phyloP scores from a whole-genome alignment of 2,113 vertebrate species.

The Ursus arctos region DNA sequence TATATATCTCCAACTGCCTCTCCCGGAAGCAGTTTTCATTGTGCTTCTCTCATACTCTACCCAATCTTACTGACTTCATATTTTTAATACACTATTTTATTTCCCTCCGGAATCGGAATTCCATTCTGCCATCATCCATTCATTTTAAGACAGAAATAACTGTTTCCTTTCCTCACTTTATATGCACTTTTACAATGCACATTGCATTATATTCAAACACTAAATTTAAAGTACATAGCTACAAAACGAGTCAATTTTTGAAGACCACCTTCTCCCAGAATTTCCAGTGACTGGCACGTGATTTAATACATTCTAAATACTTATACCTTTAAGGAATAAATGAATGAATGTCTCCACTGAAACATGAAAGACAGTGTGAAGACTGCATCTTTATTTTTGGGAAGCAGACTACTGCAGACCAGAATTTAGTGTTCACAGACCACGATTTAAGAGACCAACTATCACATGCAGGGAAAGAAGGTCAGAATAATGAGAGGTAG shows the following conservation, averaged over 20 bases:
- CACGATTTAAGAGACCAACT: constrained; percentile 17
- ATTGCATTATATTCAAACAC: not conserved
- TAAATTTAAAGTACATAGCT: not conserved
- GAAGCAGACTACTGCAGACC: not conserved
- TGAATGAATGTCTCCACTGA: not conserved
- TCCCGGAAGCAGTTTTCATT: not conserved
- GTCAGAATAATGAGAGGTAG: not conserved
- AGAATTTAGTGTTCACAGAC: not conserved
- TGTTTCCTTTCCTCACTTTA: not conserved
- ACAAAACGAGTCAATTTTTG: not conserved
- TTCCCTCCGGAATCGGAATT: not conserved
- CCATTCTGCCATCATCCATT: not conserved
- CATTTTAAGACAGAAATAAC: not conserved
- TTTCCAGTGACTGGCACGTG: not conserved
- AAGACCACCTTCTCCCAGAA: not conserved
- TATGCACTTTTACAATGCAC: not conserved
- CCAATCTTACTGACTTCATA: not conserved
- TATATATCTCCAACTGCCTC: not conserved
- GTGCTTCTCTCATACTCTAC: not conserved
- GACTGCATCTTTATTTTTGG: not conserved
- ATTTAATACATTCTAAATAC: not conserved
- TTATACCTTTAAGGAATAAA: not conserved
- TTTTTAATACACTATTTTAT: not conserved
- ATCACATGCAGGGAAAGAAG: not conserved
- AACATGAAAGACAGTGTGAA: not conserved